These are phyloP conservation scores for Diplazon laetatorius DNA, from an alignment of 2,888 invertebrate species.

Conservation along the genomic window DNA sequence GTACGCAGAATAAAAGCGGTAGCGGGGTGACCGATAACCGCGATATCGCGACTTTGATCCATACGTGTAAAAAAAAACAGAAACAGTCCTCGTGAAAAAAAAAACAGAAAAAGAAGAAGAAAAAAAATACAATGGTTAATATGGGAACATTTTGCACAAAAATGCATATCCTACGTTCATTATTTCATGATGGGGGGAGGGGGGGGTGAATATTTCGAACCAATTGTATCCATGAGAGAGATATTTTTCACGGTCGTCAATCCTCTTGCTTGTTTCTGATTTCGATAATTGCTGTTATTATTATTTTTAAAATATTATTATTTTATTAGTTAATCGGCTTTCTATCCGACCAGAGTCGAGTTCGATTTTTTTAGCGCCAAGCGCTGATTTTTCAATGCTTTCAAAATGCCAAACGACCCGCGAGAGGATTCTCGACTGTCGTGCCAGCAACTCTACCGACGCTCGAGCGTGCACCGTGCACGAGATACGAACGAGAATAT, in stretches of 20 bases:
- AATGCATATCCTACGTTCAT: slow-evolving; percentile 80
- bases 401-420: slow-evolving; percentile 10
- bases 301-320: slow-evolving; percentile 1
- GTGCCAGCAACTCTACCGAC: slow-evolving; percentile 39
- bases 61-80: slow-evolving; percentile 29
- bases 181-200: slow-evolving; percentile 72
- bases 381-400: slow-evolving; percentile 31
- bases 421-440: slow-evolving; percentile 34
- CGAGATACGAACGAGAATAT: slow-evolving; percentile 6
- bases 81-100: neutral
- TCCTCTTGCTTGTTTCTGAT: slow-evolving; percentile 65
- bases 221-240: slow-evolving; percentile 69
- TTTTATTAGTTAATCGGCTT: neutral
- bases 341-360: no score
- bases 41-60: slow-evolving; percentile 43
- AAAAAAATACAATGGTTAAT: slow-evolving; percentile 66
- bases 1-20: neutral
- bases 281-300: no score
- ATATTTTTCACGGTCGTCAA: slow-evolving; percentile 34
- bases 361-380: no score
- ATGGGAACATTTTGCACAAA: slow-evolving; percentile 79
- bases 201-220: slow-evolving; percentile 70
- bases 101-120: slow-evolving; percentile 15
- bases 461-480: slow-evolving; percentile 43
- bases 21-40: neutral